These are phyloP conservation scores for Andrena praecox DNA, from an alignment of 2,888 invertebrate genomes.

Conservation along the genomic window DNA sequence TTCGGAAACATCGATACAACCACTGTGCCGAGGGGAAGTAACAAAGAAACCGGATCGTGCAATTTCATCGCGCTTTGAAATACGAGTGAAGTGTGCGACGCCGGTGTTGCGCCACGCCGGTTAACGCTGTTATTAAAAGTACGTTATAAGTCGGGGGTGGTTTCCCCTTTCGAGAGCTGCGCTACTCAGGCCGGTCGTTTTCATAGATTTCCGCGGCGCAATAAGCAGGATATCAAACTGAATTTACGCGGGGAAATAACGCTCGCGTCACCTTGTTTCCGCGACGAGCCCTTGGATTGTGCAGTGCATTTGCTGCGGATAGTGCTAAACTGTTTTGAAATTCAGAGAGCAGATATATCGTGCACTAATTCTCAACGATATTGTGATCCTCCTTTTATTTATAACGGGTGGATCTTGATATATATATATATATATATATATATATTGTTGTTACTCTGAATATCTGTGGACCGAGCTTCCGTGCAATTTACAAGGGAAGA, in stretches of 20 bases:
- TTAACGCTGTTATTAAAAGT: constrained; percentile 63
- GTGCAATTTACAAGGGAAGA: too few relatives aligned
- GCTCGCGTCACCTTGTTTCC: constrained; percentile 55
- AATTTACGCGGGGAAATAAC: constrained; percentile 68
- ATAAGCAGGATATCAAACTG: constrained; percentile 64
- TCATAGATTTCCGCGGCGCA: constrained; percentile 59
- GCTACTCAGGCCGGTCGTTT: constrained; percentile 38
- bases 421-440: too few relatives aligned
- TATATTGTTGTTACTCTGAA: too few relatives aligned
- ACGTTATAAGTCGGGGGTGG: constrained; percentile 41
- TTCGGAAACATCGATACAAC: constrained; percentile 52
- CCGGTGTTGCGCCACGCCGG: constrained; percentile 36
- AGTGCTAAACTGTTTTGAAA: constrained; percentile 40
- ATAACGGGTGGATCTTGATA: too few relatives aligned
- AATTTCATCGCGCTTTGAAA: constrained; percentile 56
- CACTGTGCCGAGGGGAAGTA: constrained; percentile 61
- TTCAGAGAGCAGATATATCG: constrained; percentile 45
- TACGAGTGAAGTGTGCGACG: constrained; percentile 32
- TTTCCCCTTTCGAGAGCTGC: constrained; percentile 52
- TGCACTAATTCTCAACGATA: constrained; percentile 27
- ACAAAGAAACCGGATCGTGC: constrained; percentile 48
- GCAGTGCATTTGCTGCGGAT: background rate
- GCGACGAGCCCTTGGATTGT: constrained; percentile 42
- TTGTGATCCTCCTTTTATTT: constrained; percentile 9
- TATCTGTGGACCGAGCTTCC: too few relatives aligned